Base-by-base conservation (phyloP, 2,888 invertebrate genomes). In the Habroteleia sp. region DNA sequence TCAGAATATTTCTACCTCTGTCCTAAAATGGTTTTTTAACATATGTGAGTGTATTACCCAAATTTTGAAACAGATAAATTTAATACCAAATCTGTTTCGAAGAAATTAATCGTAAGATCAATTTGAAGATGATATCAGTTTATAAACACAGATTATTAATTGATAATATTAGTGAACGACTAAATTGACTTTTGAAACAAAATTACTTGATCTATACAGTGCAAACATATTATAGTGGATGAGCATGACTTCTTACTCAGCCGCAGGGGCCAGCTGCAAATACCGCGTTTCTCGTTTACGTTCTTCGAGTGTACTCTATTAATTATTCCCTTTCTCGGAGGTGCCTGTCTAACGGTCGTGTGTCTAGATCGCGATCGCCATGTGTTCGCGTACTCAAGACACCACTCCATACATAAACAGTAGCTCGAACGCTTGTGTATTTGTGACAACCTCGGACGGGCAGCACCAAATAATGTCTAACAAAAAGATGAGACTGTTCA, bases 311-410 rank as follows among this genome's bases (percentile, higher is more conserved):
- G 71, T 76, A 65, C 62, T 77, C 71, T 74, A 74, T 77, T 77
- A 77, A 74, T 77, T 77, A 77, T 77, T 71, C 74, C 77, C 77
- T 74, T 77, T 74, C 74, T 54, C 62, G 65, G 63, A 66, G 75
- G 71, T 69, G 52, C 60, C 60, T 56, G 44, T 69, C 71, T 68
- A 54, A 62, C 74, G 62, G 71, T 52, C 62, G 71, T 71, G 73
- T 62, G 73, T 74, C 73, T 60, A 68, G 60, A 58, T 65, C 58
- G 58, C 60, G 65, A 60, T 60, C 63, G 76, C 71, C 65, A 58
- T 68, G 68, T 62, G 68, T 65, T 66, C 56, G 56, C 60, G 62
- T 44, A 68, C 62, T 46, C 50, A 76, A 60, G 69, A 69, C 46
- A 74, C 68, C 13, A 27, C 41, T 46, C 58, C 69, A 31, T 65